Percentiles rank a stretch among this genome's conserved stretches.
These are phyloP conservation scores for Drosophila melanogaster DNA, from an alignment of 1,140 invertebrate species.

Conservation along the genomic window Release_6_plus_ISO1_MT NT_033779.5:19885501-19886000, in stretches of 20 bases:
- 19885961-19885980: constrained; percentile 69
- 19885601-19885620: not conserved
- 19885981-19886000: constrained; percentile 33
- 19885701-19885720: constrained; percentile 63
- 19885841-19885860: constrained; percentile 22
- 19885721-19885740: constrained; percentile 46
- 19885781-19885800: constrained; percentile 37
- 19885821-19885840: constrained; percentile 51
- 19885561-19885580: constrained; percentile 35
- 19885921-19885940: constrained; percentile 83
- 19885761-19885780: constrained; percentile 65
- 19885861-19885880: constrained; percentile 26
- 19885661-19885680: constrained; percentile 72
- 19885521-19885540: constrained; percentile 80
- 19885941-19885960: constrained; percentile 81
- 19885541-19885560: constrained; percentile 45
- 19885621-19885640: constrained; percentile 63
- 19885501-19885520: constrained; percentile 76
- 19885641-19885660: constrained; percentile 41
- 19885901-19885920: constrained; percentile 67
- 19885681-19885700: constrained; percentile 63
- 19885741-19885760: constrained; percentile 67
- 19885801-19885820: constrained; percentile 18
- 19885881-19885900: constrained; percentile 60
- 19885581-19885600: constrained; percentile 74